Conservation (phyloP, 2,888 invertebrate genomes). For the Drosophila paracracens region DNA sequence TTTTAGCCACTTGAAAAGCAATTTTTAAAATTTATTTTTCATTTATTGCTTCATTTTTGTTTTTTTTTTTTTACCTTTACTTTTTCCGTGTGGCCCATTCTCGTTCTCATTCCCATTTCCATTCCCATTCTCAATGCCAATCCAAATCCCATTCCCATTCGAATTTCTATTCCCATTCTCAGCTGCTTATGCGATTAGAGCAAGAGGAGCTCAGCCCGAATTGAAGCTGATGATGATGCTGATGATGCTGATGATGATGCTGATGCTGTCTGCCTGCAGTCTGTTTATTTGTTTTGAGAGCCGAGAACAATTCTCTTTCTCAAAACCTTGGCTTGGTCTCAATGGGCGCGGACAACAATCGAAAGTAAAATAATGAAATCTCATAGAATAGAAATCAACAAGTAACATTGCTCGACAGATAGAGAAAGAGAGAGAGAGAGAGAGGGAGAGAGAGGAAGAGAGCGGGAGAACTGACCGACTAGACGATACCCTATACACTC, state of each 20-base stretch:
- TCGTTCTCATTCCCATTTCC: background rate
- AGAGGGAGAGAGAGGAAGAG: background rate
- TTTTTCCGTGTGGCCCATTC: constrained; percentile 60
- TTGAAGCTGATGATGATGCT: constrained; percentile 18
- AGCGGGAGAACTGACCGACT: background rate
- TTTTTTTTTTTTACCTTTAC: constrained; percentile 31
- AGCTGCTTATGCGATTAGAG: constrained; percentile 75
- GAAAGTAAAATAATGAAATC: constrained; percentile 79
- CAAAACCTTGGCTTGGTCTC: constrained; percentile 51
- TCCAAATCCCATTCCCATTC: background rate
- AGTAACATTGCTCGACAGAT: background rate
- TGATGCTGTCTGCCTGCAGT: constrained; percentile 14
- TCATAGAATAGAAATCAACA: constrained; percentile 51
- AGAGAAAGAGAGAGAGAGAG: background rate
- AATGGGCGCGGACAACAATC: constrained; percentile 70
- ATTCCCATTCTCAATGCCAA: background rate
- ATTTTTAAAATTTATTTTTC: constrained; percentile 75
- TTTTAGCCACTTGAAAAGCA: constrained; percentile 73
- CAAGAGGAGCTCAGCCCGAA: constrained; percentile 51
- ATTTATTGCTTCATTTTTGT: constrained; percentile 79
- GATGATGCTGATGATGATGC: constrained; percentile 1
- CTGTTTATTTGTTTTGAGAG: constrained; percentile 73
- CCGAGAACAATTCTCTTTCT: constrained; percentile 43
- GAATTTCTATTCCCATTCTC: constrained; percentile 16
- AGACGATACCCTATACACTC: background rate